Conservation (phyloP, 2,888 invertebrate genomes). For the Drosophila robusta region DNA sequence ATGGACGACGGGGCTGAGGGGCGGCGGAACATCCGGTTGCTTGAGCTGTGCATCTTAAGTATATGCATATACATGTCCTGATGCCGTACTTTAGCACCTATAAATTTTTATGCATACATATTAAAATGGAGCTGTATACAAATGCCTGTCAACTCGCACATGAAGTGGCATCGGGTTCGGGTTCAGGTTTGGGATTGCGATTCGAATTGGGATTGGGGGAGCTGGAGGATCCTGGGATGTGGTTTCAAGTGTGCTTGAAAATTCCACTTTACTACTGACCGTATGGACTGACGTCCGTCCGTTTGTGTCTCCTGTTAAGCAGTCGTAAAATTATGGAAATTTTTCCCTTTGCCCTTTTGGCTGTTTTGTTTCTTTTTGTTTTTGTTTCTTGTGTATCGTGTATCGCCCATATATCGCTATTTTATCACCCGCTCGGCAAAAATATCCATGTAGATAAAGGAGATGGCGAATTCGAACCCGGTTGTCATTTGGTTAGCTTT, state of each 20-base stretch:
- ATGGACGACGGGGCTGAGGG: not conserved
- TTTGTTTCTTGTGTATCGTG: not conserved
- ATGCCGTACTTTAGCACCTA: constrained; percentile 74
- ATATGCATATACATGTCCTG: constrained; percentile 69
- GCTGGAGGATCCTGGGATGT: constrained; percentile 6
- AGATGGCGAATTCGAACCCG: constrained; percentile 14
- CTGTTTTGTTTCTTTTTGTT: not conserved
- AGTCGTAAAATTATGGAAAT: constrained; percentile 80
- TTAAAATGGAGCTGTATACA: constrained; percentile 57
- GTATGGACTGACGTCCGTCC: constrained; percentile 10
- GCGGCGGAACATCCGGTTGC: not conserved
- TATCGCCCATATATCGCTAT: constrained; percentile 11
- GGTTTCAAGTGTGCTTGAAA: constrained; percentile 64
- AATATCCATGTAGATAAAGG: constrained; percentile 15
- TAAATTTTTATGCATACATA: constrained; percentile 77
- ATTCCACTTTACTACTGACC: constrained; percentile 64
- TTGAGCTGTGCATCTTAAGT: constrained; percentile 49
- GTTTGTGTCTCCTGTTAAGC: constrained; percentile 43
- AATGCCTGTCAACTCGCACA: constrained; percentile 54
- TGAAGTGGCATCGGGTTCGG: constrained; percentile 11
- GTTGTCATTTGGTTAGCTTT: constrained; percentile 10
- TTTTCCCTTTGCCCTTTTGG: constrained; percentile 54
- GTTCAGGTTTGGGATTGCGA: not conserved
- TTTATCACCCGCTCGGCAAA: constrained; percentile 15
- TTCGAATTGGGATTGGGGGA: not conserved